A percentile compares a stretch with the other conserved stretches of the same genome.
These are phyloP conservation scores for Holocentrus rufus DNA, from an alignment of 2,797 vertebrate species.

Conservation along the genomic window DNA sequence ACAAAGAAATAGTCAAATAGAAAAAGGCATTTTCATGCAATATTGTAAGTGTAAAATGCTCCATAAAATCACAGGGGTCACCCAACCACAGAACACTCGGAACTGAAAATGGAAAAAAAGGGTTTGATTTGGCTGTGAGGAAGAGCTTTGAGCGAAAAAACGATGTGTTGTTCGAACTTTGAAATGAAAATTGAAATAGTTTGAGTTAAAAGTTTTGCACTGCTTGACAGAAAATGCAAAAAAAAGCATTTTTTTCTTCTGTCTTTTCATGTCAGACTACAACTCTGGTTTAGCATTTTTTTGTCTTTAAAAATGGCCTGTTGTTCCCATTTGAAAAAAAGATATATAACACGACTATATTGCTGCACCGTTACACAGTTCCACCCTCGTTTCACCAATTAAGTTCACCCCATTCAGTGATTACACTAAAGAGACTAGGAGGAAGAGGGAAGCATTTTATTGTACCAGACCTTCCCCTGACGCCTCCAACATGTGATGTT, in stretches of 20 bases:
- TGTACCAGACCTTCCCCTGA: conserved; percentile 31
- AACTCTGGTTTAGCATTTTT: not conserved
- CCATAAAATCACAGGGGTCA: conserved; percentile 20
- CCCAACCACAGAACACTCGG: not conserved
- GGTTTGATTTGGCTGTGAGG: conserved; percentile 5
- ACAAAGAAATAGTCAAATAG: conserved; percentile 30
- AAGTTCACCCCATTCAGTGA: conserved; percentile 30
- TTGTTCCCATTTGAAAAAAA: conserved; percentile 28
- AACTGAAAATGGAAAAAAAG: conserved; percentile 35
- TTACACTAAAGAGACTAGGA: conserved; percentile 31
- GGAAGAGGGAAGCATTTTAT: conserved; percentile 27
- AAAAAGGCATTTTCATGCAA: conserved; percentile 22
- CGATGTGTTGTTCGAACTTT: not conserved
- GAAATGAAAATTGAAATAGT: conserved; percentile 13
- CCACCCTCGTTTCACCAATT: conserved; percentile 27
- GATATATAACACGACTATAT: conserved; percentile 10
- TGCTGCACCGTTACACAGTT: not conserved
- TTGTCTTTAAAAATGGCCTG: conserved; percentile 12
- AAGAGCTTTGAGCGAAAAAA: conserved; percentile 4
- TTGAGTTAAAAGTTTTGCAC: not conserved
- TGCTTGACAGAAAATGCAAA: not conserved
- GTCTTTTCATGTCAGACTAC: not conserved
- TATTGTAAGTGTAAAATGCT: conserved; percentile 25
- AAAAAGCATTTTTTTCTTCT: conserved; percentile 15
- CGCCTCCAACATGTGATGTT: conserved; percentile 31